Percentiles rank a stretch among this genome's conserved stretches.
These are phyloP conservation scores for Ferrisia virgata DNA, from an alignment of 2,888 invertebrate genomes.

Conservation along the genomic window DNA sequence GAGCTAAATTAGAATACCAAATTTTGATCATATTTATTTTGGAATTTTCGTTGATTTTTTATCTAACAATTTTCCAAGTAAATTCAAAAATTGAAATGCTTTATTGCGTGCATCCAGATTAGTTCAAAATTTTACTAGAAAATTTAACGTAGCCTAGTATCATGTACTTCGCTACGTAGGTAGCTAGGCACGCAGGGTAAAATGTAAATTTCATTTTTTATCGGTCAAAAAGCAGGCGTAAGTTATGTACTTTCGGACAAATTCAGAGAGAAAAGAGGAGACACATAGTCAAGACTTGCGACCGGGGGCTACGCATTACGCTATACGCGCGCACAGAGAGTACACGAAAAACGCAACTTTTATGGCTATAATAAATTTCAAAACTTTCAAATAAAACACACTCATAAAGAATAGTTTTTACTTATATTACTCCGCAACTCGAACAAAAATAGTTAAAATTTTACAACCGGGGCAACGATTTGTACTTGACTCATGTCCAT, in stretches of 20 bases:
- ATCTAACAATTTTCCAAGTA: too few species aligned
- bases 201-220: constrained; percentile 22
- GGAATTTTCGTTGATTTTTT: too few species aligned
- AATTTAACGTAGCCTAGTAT: too few species aligned
- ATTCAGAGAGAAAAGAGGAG: too few species aligned
- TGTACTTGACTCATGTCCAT: constrained; percentile 17
- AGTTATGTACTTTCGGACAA: not conserved
- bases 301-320: not conserved
- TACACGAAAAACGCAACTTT: not conserved
- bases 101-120: not conserved
- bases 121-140: too few species aligned
- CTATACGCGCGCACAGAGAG: not conserved
- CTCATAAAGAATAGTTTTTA: constrained; percentile 24
- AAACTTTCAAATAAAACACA: constrained; percentile 28
- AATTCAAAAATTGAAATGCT: not conserved
- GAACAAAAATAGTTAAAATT: constrained; percentile 25
- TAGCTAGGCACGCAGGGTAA: too few species aligned
- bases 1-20: too few species aligned
- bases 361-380: constrained; percentile 18
- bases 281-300: not conserved
- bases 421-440: not conserved
- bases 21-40: too few species aligned
- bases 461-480: constrained; percentile 12
- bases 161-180: too few species aligned
- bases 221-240: constrained; percentile 17